Base-by-base conservation (phyloP, 2,113 vertebrate species). In the Athene cunicularia region DNA sequence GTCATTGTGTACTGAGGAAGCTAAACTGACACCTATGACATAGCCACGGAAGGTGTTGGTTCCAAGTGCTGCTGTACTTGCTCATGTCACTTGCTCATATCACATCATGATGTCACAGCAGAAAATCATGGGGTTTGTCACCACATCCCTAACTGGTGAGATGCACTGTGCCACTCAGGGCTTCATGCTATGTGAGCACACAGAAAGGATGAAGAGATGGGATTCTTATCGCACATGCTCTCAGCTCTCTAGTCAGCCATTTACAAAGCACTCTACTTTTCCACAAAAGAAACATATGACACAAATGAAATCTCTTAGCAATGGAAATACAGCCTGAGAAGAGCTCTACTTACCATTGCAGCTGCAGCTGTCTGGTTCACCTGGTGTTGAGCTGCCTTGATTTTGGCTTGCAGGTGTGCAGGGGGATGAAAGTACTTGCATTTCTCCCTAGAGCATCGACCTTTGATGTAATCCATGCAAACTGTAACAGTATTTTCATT, bases 391-490 rank as follows among this genome's bases (percentile, higher is more conserved):
- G 99, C 98, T 94, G 99, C 99, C 98, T 99, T 99, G 97, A 99
- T 99, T 98, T 99, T 99, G 98, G 99, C 99, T 98, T 99, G 99
- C 98, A 99, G 97, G 98, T 99, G 99, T 80, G 99, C 98, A 85
- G 99, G 99, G 64, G 99, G 99, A 97, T 99, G 99, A 98, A 99
- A 99, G 97, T 99, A 99, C 97, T 99, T 99, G 99, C 99, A 99
- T 98, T 99, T 99, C 98, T 99, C 99, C 89, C 99, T 97, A 95
- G 98, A 98, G 98, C 99, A 99, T 95, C 99, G 99, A 76, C 99
- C 99, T 98, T 99, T 99, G 98, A 99, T 99, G 98, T 99, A 99
- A 98, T 99, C 99, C 99, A 99, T 99, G 98, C 99, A 99, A 94
- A 99, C 98, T 27, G 99, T 99, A 96, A 99, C 99, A 5, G 99